Evolutionary conservation across 2,797 vertebrate species (phyloP).

Genomic region (Enteromius thamalakanensis): DNA sequence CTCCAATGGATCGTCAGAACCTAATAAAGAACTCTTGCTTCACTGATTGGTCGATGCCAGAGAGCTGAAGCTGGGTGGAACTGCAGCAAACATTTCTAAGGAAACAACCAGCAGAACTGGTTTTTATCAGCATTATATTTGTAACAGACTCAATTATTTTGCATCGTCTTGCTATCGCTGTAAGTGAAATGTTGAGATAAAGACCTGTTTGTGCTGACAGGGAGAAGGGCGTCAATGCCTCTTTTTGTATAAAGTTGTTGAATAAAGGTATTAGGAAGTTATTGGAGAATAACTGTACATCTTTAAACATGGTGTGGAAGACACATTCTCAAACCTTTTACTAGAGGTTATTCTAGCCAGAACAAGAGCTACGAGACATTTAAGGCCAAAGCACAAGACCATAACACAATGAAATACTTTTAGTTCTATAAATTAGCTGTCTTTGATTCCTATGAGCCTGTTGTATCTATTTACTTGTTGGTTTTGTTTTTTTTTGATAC

Average conservation of each 20-base stretch:
- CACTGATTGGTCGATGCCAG: constrained; percentile 43
- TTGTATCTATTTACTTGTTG: constrained; percentile 53
- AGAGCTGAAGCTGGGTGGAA: constrained; percentile 23
- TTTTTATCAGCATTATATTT: constrained; percentile 55
- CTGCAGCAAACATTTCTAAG: constrained; percentile 45
- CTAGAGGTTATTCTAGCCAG: constrained; percentile 62
- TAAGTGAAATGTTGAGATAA: constrained; percentile 52
- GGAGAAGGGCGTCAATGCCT: constrained; percentile 61
- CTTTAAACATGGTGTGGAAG: constrained; percentile 47
- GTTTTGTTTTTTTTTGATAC: constrained; percentile 41
- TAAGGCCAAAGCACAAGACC: constrained; percentile 82
- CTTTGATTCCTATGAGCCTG: constrained; percentile 54
- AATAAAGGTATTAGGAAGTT: constrained; percentile 60
- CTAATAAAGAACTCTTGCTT: constrained; percentile 45
- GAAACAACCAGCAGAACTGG: constrained; percentile 28
- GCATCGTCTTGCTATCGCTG: constrained; percentile 53
- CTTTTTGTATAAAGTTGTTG: constrained; percentile 60
- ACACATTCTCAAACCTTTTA: constrained; percentile 56
- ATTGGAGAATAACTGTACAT: constrained; percentile 63
- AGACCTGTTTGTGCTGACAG: constrained; percentile 61
- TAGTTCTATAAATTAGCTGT: constrained; percentile 59
- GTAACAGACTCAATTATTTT: constrained; percentile 54
- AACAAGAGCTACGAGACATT: constrained; percentile 66
- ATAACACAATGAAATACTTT: constrained; percentile 69
- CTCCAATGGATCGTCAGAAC: constrained; percentile 24